phyloP scores from a whole-genome alignment of 1,140 invertebrate genomes.

The Caerostris extrusa region DNA sequence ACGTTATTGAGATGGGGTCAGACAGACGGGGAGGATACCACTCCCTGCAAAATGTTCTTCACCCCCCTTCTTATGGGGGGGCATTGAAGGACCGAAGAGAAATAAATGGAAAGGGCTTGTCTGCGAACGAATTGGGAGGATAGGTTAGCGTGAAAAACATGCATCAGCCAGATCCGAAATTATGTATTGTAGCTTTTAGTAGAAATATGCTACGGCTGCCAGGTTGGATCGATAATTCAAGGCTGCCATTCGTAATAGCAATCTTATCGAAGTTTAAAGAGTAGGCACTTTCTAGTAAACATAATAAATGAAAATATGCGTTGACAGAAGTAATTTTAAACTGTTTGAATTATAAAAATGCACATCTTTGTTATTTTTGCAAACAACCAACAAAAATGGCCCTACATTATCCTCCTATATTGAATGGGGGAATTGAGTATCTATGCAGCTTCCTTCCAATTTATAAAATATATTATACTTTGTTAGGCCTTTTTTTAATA shows the following conservation, averaged over 20 bases:
- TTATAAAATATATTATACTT: too few species aligned
- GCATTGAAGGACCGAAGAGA: not conserved
- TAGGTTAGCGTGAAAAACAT: not conserved
- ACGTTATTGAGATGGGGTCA: not conserved
- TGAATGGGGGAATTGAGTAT: too few species aligned
- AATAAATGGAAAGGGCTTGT: not conserved
- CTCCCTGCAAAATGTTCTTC: slow-evolving; percentile 1
- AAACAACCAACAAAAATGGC: too few species aligned
- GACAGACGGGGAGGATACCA: not conserved
- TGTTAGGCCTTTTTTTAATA: too few species aligned
- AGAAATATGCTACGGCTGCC: not conserved
- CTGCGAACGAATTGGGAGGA: not conserved
- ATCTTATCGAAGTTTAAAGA: not conserved
- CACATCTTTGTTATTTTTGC: too few species aligned
- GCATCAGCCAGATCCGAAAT: not conserved
- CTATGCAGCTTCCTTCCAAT: too few species aligned
- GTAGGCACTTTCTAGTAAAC: too few species aligned
- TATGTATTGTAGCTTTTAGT: not conserved
- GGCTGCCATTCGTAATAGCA: too few species aligned
- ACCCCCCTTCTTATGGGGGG: not conserved
- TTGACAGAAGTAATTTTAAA: too few species aligned
- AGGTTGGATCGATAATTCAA: not conserved
- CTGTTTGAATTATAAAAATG: too few species aligned
- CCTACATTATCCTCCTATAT: too few species aligned
- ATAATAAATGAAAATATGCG: too few species aligned